These are phyloP conservation scores for Rhabdomys pumilio DNA, from an alignment of 2,797 vertebrate species.

Conservation along the genomic window DNA sequence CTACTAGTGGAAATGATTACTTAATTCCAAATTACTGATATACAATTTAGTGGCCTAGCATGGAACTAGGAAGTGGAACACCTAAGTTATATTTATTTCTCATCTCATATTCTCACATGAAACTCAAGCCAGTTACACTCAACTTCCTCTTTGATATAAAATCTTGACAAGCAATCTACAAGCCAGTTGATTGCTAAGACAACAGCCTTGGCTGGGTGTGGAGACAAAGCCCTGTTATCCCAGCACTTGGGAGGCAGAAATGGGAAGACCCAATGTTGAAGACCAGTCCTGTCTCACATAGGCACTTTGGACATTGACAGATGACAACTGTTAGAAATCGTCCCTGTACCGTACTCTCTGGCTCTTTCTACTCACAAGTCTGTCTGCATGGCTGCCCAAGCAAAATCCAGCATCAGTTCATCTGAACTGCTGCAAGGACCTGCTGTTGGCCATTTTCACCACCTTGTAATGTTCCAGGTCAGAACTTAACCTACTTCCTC, in stretches of 20 bases:
- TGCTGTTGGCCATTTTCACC: no score
- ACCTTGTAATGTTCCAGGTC: neutral
- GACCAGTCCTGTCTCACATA: neutral
- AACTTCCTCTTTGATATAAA: slow-evolving; percentile 43
- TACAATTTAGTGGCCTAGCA: neutral
- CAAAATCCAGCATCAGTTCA: neutral
- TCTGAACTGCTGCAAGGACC: no score
- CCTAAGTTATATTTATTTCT: neutral
- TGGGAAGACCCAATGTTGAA: neutral
- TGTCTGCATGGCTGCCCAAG: neutral
- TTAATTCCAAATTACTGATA: slow-evolving; percentile 13
- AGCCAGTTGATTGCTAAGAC: slow-evolving; percentile 32
- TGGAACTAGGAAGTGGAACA: neutral
- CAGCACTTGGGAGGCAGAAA: neutral
- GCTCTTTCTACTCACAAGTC: neutral
- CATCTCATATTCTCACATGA: neutral
- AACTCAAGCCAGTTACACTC: neutral
- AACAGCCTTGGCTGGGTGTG: neutral
- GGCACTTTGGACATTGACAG: neutral
- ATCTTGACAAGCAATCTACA: slow-evolving; percentile 25
- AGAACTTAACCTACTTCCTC: neutral
- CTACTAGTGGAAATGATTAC: slow-evolving; percentile 2
- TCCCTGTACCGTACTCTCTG: neutral
- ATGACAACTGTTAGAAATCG: neutral
- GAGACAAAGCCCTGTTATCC: neutral